Evolutionary conservation across 1,140 invertebrate genomes (phyloP).

Genomic region (Myzus persicae): DNA sequence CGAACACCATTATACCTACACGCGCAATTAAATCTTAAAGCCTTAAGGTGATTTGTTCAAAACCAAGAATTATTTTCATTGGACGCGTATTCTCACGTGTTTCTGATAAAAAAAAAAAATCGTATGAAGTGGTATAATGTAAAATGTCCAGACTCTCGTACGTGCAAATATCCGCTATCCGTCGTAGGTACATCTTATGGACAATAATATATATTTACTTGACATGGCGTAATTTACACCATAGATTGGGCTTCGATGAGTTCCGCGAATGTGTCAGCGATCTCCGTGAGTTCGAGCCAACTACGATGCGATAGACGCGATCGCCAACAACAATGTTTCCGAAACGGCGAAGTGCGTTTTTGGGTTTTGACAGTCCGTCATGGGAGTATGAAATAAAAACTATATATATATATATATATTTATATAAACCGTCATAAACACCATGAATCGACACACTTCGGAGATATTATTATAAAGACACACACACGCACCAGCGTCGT

Average conservation of each 20-base stretch:
- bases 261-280: background rate
- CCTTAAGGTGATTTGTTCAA: too few species aligned
- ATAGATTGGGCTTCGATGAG: background rate
- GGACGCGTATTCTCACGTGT: too few species aligned
- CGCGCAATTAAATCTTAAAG: too few species aligned
- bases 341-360: background rate
- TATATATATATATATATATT: background rate
- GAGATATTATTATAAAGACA: slow-evolving; percentile 46
- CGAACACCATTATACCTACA: too few species aligned
- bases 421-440: slow-evolving; percentile 30
- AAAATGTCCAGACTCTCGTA: too few species aligned
- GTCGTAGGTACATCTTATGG: too few species aligned
- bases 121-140: too few species aligned
- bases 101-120: too few species aligned
- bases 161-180: too few species aligned
- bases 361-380: background rate
- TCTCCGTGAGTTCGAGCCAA: background rate
- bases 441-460: slow-evolving; percentile 47
- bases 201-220: too few species aligned
- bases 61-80: too few species aligned
- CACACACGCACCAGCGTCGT: background rate
- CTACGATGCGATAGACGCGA: background rate
- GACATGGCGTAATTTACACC: background rate
- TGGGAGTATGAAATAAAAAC: background rate
- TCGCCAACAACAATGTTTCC: background rate